These are phyloP conservation scores for Okapia johnstoni DNA, from an alignment of 2,113 vertebrate species.

Conservation along the genomic window DNA sequence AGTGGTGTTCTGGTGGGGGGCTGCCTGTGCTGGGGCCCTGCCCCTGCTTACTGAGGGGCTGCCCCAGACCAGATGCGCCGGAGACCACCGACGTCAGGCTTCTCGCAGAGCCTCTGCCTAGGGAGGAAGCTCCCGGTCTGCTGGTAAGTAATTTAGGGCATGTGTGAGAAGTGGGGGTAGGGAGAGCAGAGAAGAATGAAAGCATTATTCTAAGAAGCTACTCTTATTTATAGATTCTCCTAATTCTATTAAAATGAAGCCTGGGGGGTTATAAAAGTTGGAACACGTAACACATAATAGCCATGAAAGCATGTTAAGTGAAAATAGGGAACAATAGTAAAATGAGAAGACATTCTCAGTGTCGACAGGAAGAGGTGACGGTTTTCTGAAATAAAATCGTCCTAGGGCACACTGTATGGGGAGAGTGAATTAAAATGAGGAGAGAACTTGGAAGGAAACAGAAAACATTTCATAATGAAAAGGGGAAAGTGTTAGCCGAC, in stretches of 20 bases:
- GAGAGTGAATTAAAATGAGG: background rate
- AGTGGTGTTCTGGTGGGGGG: background rate
- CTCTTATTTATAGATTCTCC: constrained; percentile 73
- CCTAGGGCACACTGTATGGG: background rate
- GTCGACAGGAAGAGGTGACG: background rate
- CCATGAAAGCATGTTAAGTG: constrained; percentile 32
- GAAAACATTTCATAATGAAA: constrained; percentile 13
- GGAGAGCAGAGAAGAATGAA: constrained; percentile 28
- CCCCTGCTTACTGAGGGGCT: background rate
- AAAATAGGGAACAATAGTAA: background rate
- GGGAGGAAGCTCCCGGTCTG: background rate
- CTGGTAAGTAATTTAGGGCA: constrained; percentile 11
- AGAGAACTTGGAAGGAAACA: constrained; percentile 18
- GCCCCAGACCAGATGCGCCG: background rate
- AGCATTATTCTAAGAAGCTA: constrained; percentile 53
- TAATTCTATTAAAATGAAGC: constrained; percentile 67
- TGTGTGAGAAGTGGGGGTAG: background rate
- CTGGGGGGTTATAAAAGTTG: constrained; percentile 63
- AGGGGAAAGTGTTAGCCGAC: background rate
- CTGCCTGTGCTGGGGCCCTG: background rate
- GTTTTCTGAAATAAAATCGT: constrained; percentile 17
- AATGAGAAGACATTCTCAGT: background rate
- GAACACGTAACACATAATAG: constrained; percentile 51
- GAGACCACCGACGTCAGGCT: background rate
- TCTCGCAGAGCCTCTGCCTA: background rate